Evolutionary conservation across 2,888 invertebrate genomes (phyloP), one percentile per base, ranked within the genome.

Genomic region (Sipha maydis): DNA sequence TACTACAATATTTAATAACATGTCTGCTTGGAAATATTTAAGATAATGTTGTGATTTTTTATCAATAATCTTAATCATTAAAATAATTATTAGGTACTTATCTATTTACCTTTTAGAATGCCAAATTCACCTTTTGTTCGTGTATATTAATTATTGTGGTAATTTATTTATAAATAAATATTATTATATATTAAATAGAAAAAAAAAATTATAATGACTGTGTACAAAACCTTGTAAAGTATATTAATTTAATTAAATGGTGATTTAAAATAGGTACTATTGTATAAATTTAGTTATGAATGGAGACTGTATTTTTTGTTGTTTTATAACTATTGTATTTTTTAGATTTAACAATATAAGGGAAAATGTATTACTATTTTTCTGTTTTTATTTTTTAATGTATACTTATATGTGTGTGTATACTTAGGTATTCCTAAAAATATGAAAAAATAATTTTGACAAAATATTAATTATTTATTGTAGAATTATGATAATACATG

Each of bases 261-360:
- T 88, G 88, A 88, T 88, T 88, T 88, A 88, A 88, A 88, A 75
- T 88, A 88, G 80, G 67, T 82, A 76, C 41, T 75, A 82, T 88
- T 88, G 88, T 88, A 88, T 88, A 88, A 88, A 88, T 61, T 82
- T 88, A 88, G 88, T 82, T 88, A 88, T 88, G 82, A 88, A 88
- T 88, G 88, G 88, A 88, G 88, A 88, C 88, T 88, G 88, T 88
- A 67, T 79, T 79, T 78, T 78, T 84, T 73, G 28, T 85, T 82
- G 75, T 75, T 88, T 82, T 80, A n/a, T n/a, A 88, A 80, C 41
- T 88, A 48, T 48, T 48, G 75, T 88, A 80, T n/a, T 82, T 75
- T n/a, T 61, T 88, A 88, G 82, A 61, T 82, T 71, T 88, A 88
- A 82, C 80, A 88, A 88, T 88, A 75, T 73, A 88, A 82, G 75